Evolutionary conservation across 2,888 invertebrate species (phyloP).

Genomic region (Pemphredon lugubris): DNA sequence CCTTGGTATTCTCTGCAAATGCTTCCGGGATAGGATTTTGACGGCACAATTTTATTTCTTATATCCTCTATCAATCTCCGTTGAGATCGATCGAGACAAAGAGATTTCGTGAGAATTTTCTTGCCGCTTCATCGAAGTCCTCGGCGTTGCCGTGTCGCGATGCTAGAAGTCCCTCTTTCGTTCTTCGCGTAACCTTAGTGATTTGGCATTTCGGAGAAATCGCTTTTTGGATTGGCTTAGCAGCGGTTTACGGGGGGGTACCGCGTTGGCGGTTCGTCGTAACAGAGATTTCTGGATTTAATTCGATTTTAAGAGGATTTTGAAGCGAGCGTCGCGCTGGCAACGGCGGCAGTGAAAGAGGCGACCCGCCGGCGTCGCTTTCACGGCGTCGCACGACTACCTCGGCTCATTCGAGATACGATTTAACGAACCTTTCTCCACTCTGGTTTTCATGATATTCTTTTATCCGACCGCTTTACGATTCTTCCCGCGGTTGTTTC

Average conservation of each 20-base stretch:
- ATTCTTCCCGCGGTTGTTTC: neutral
- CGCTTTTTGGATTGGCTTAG: too few species aligned
- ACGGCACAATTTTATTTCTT: too few species aligned
- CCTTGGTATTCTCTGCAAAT: too few species aligned
- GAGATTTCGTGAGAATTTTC: slow-evolving; percentile 34
- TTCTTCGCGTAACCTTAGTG: neutral
- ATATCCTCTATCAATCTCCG: too few species aligned
- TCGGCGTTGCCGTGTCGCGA: slow-evolving; percentile 40
- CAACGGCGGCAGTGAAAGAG: slow-evolving; percentile 59
- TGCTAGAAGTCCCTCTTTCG: too few species aligned
- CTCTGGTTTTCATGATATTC: slow-evolving; percentile 38
- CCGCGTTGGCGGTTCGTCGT: neutral
- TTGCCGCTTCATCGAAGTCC: slow-evolving; percentile 45
- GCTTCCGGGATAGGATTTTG: too few species aligned
- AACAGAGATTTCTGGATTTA: slow-evolving; percentile 8
- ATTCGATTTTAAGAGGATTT: slow-evolving; percentile 25
- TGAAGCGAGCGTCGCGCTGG: slow-evolving; percentile 37
- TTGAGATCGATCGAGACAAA: too few species aligned
- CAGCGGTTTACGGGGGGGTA: too few species aligned
- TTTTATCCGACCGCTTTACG: slow-evolving; percentile 5
- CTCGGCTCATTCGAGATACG: slow-evolving; percentile 26
- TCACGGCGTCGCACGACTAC: slow-evolving; percentile 55
- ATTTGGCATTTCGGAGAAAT: neutral
- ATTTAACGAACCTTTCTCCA: slow-evolving; percentile 53
- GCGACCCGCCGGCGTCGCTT: slow-evolving; percentile 59